Evolutionary conservation across 2,113 vertebrate species (phyloP).

Genomic region (Cercocebus atys): DNA sequence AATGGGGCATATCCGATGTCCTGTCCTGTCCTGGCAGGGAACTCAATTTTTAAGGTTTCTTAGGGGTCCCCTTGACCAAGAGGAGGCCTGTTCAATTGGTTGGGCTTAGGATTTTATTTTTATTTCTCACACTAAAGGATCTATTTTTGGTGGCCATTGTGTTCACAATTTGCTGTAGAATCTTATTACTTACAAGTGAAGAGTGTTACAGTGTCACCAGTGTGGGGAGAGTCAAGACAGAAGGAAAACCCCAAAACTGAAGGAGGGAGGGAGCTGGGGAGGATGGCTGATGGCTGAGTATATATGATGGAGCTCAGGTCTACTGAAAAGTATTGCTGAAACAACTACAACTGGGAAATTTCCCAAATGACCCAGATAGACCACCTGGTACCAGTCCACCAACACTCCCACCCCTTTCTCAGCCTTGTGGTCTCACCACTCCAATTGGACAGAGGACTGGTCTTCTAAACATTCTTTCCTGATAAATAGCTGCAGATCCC

Average conservation of each 20-base stretch:
- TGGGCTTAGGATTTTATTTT: no score
- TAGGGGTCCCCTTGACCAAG: no score
- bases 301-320: neutral
- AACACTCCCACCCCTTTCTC: neutral
- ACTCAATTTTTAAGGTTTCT: no score
- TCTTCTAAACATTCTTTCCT: neutral
- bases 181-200: neutral
- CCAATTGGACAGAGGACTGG: neutral
- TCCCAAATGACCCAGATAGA: neutral
- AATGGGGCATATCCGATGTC: no score
- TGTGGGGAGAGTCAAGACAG: neutral
- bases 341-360: neutral
- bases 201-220: neutral
- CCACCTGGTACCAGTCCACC: neutral
- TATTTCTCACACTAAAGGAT: neutral
- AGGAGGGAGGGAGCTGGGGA: neutral
- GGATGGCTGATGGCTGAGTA: neutral
- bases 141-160: neutral
- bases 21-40: no score
- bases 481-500: neutral
- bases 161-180: neutral
- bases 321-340: neutral
- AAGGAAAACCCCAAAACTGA: neutral
- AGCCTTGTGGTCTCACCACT: neutral
- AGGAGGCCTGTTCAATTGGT: no score